Conservation (phyloP, 2,113 vertebrate genomes). For the Ceuthmochares aereus region DNA sequence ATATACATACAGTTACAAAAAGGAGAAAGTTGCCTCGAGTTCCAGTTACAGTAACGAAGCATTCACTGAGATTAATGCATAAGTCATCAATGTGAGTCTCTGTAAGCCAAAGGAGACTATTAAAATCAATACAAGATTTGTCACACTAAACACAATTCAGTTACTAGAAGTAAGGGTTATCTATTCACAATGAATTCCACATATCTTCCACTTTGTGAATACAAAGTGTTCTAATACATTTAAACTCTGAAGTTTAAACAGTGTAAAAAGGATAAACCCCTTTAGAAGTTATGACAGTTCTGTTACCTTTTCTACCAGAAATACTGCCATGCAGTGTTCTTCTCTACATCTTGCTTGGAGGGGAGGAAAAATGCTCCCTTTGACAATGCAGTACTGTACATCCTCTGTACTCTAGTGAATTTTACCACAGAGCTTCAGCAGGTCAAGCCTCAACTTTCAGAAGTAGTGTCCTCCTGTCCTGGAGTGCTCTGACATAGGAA, state of each 20-base stretch:
- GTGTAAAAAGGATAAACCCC: not conserved
- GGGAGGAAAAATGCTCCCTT: not conserved
- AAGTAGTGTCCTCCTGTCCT: not conserved
- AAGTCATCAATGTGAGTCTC: not conserved
- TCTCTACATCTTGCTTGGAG: not conserved
- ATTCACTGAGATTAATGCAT: not conserved
- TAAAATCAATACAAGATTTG: not conserved
- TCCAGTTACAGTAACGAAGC: conserved; percentile 19
- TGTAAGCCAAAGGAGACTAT: not conserved
- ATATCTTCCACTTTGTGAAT: not conserved
- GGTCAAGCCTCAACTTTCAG: not conserved
- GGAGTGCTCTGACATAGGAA: not conserved
- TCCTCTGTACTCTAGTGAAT: not conserved
- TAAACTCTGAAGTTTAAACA: not conserved
- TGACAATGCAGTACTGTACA: not conserved
- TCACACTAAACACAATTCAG: not conserved
- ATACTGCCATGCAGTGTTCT: not conserved
- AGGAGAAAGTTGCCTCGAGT: not conserved
- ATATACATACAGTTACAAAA: conserved; percentile 36
- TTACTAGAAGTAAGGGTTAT: not conserved
- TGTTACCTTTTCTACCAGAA: not conserved
- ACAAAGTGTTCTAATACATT: not conserved
- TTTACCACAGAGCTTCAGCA: not conserved
- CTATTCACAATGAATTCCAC: not conserved
- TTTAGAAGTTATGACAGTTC: not conserved